Base-by-base conservation (phyloP, 92 coral and sea anemone genomes). In the Porites lobata region DNA sequence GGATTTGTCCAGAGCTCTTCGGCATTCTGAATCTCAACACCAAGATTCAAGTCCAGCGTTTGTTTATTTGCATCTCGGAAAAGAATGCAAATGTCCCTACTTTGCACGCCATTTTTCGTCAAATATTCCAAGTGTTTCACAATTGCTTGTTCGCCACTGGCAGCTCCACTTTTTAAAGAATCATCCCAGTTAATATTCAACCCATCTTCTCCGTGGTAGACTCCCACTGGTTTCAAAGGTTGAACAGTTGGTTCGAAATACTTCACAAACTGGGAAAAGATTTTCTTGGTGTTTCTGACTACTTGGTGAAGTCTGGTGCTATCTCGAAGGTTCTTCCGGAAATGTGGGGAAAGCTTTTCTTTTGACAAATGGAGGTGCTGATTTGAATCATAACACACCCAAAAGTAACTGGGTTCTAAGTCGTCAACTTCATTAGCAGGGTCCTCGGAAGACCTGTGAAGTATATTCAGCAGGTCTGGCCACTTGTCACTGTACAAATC, bases 311-410 rank as follows among this genome's bases (percentile, higher is more conserved):
- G 65, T 26, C 62, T 21, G 1, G 38, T 7, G 17, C 92, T 83
- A 9, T 83, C 71, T 13, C 17, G 53, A 1, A 91, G 68, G 38
- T 15, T 43, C 6, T 21, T 13, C 7, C n/a, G n/a, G n/a, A 18
- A 75, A 9, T 70, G 29, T 0, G 15, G 50, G 21, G n/a, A 1
- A 74, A 82, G 9, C 38, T 58, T 22, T 19, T 52, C 18, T 53
- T 8, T 32, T 1, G 62, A 50, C 15, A 82, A 52, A 22, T 87
- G 65, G 22, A 62, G 82, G 70, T 87, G 72, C 51, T 91, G 94
- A 15, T 91, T 91, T 43, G 73, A 68, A 47, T 91, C 94, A 29
- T 14, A 91, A 85, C 87, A 76, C 0, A 91, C 94, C 94, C 94
- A 91, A 76, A 87, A 87, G 50, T 69, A 87, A 72, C 10, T 21